Conservation (phyloP, 2,797 vertebrate species). For the Simalia tracyae region DNA sequence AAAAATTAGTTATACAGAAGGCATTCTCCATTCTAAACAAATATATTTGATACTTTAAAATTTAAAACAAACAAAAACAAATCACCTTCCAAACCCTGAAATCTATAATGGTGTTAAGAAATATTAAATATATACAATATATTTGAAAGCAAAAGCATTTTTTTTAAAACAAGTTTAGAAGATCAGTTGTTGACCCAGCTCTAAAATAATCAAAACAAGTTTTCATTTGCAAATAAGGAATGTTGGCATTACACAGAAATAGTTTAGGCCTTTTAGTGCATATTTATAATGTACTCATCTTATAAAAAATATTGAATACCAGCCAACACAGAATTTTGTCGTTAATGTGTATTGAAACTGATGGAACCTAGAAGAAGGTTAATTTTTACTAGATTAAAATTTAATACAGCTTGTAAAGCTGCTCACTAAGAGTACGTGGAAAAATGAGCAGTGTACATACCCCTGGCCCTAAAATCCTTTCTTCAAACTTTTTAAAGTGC, state of each 20-base stretch:
- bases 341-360: neutral
- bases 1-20: constrained; percentile 35
- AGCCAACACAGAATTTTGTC: neutral
- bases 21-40: constrained; percentile 34
- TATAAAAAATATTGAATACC: neutral
- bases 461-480: neutral
- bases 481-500: neutral
- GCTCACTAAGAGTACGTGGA: neutral
- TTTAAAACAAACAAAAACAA: no score
- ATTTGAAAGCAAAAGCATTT: constrained; percentile 45
- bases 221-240: neutral
- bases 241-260: neutral
- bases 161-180: neutral
- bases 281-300: neutral
- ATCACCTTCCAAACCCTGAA: neutral
- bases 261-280: neutral
- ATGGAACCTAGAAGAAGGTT: neutral
- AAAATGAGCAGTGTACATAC: neutral
- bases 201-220: neutral
- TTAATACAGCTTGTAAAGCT: neutral
- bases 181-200: neutral
- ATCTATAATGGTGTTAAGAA: constrained; percentile 12
- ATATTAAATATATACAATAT: constrained; percentile 39
- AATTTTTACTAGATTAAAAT: neutral
- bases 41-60: constrained; percentile 25